Evolutionary conservation across 1,140 invertebrate genomes (phyloP).

Genomic region (Drosophila sechellia): DNA sequence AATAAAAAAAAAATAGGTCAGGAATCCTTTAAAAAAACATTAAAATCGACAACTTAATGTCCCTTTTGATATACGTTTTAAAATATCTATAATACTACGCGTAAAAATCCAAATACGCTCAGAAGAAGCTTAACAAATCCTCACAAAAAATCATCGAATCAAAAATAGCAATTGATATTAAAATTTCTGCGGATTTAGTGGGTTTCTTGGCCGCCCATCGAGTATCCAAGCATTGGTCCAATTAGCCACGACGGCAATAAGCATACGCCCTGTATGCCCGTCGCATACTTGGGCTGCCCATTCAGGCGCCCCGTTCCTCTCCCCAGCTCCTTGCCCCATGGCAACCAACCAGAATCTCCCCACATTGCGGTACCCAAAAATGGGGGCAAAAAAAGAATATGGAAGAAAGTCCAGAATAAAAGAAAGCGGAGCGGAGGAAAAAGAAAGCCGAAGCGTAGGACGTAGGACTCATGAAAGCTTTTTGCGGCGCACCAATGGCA

Average conservation of each 20-base stretch:
- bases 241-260: conserved; percentile 12
- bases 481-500: conserved; percentile 85
- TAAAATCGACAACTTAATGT: too few species aligned
- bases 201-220: conserved; percentile 2
- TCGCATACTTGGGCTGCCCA: not conserved
- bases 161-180: not conserved
- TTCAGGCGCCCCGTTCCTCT: too few species aligned
- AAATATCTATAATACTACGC: too few species aligned
- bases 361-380: conserved; percentile 55
- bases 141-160: too few species aligned
- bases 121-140: too few species aligned
- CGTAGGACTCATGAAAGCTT: conserved; percentile 82
- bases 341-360: conserved; percentile 39
- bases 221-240: not conserved
- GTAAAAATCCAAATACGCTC: too few species aligned
- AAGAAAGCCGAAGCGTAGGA: conserved; percentile 55
- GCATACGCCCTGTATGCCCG: conserved; percentile 27
- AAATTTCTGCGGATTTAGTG: not conserved
- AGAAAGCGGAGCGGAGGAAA: conserved; percentile 26
- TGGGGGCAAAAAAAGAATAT: not conserved
- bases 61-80: too few species aligned
- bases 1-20: too few species aligned
- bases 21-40: too few species aligned
- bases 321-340: not conserved
- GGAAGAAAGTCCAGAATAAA: conserved; percentile 39